These are phyloP conservation scores for Beris morrisii DNA, from an alignment of 2,888 invertebrate genomes.

Conservation along the genomic window DNA sequence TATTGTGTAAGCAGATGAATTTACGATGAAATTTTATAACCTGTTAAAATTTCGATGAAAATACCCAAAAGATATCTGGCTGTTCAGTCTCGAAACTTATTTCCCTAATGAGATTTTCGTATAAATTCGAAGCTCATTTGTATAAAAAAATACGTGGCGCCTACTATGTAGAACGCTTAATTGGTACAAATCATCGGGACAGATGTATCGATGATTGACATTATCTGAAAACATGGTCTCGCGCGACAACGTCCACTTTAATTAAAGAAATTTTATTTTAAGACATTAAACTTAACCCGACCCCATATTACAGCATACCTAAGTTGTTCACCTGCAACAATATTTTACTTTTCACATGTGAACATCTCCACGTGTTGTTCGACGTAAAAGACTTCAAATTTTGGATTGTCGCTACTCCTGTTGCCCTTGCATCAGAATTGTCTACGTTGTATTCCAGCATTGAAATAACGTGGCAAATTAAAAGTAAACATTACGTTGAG, in stretches of 20 bases:
- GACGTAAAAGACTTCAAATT: neutral
- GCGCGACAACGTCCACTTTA: conserved; percentile 13
- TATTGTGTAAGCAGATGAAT: no score
- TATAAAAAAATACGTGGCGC: neutral
- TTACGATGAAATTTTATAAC: no score
- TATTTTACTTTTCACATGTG: conserved; percentile 30
- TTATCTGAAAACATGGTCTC: conserved; percentile 13
- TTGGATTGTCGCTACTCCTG: neutral
- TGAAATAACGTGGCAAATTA: conserved; percentile 30
- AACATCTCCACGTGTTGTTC: conserved; percentile 6
- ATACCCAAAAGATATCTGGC: no score
- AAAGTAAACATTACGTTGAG: conserved; percentile 17
- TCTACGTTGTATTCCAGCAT: neutral
- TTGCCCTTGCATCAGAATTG: neutral
- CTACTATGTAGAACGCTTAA: neutral
- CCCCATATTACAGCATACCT: neutral
- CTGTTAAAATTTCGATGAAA: no score
- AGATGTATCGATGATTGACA: conserved; percentile 25
- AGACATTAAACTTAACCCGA: conserved; percentile 11
- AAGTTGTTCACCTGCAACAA: conserved; percentile 27
- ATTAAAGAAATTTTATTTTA: conserved; percentile 20
- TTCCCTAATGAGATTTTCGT: no score
- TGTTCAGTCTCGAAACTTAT: no score
- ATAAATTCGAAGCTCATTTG: no score
- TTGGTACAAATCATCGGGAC: conserved; percentile 22